Conservation (phyloP, 2,113 vertebrate species). For the Callithrix jacchus region DNA sequence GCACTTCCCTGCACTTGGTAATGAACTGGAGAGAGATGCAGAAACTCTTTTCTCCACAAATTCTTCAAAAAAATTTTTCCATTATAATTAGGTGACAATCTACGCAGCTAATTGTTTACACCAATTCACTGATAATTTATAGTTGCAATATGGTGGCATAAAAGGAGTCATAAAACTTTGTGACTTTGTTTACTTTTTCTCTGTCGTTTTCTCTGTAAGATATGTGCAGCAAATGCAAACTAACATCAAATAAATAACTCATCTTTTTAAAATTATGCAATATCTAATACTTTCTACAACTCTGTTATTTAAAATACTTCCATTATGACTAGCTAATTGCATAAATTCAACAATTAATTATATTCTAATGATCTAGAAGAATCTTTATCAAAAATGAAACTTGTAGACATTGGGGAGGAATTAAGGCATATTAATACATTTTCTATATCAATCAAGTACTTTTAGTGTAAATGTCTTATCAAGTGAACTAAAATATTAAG, state of each 20-base stretch:
- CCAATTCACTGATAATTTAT: neutral
- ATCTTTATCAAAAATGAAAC: neutral
- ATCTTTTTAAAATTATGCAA: constrained; percentile 24
- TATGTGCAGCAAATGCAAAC: neutral
- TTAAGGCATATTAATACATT: neutral
- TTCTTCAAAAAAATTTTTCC: constrained; percentile 36
- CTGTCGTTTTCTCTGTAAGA: neutral
- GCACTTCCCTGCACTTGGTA: constrained; percentile 5
- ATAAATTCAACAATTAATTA: constrained; percentile 30
- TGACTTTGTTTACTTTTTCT: neutral
- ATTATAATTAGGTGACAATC: neutral
- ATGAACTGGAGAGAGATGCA: neutral
- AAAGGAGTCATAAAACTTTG: neutral
- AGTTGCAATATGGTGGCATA: neutral
- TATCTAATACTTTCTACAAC: neutral
- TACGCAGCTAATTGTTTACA: neutral
- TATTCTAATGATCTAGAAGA: neutral
- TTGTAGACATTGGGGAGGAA: neutral
- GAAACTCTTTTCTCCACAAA: neutral
- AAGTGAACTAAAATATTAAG: neutral
- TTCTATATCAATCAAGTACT: neutral
- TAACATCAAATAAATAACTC: constrained; percentile 21
- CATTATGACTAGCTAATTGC: neutral
- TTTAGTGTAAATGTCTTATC: neutral
- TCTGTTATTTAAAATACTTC: constrained; percentile 4